Evolutionary conservation across 2,113 vertebrate species (phyloP), one percentile per base, ranked within the genome.

Genomic region (Nothobranchius kuhntae): DNA sequence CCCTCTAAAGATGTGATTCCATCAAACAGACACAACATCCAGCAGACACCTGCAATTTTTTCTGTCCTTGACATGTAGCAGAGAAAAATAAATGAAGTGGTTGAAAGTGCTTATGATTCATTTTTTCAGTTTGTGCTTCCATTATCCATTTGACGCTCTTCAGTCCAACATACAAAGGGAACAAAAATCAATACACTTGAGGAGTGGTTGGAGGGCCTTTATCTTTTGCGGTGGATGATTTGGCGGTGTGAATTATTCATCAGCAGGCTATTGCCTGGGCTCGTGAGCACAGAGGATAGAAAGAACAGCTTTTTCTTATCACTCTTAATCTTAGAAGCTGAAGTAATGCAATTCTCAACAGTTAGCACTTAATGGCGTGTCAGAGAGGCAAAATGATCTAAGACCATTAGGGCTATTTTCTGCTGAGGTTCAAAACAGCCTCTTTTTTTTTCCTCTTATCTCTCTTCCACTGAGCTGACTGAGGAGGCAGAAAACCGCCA

Each of bases 181-280:
- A 82, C 87, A 91, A 91, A 94, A 95, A 94, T 95, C 94, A 93
- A 93, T 94, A 93, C 89, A 85, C 91, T 92, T 92, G 90, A 94
- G 92, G 92, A 91, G 89, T 87, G 85, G 92, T 93, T 91, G 91
- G 92, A 94, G 89, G 75, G 93, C 88, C 93, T 93, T 92, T 92
- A 94, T 95, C 94, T 93, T 93, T 93, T 93, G 91, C 62, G 76
- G 92, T 70, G 86, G 93, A 90, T 94, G 93, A 94, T 96, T 96
- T 95, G 92, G 87, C 90, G 65, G 83, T 80, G 91, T 96, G 93
- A 95, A 96, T 97, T 94, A 97, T 97, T 96, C 93, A 97, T 94
- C 89, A 80, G 69, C 80, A 89, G 89, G 86, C 91, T 77, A 90
- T 90, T 89, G 92, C 90, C 92, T 89, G 87, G 91, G 92, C 87